Conservation (phyloP, 2,113 vertebrate genomes). For the Chionomys nivalis region DNA sequence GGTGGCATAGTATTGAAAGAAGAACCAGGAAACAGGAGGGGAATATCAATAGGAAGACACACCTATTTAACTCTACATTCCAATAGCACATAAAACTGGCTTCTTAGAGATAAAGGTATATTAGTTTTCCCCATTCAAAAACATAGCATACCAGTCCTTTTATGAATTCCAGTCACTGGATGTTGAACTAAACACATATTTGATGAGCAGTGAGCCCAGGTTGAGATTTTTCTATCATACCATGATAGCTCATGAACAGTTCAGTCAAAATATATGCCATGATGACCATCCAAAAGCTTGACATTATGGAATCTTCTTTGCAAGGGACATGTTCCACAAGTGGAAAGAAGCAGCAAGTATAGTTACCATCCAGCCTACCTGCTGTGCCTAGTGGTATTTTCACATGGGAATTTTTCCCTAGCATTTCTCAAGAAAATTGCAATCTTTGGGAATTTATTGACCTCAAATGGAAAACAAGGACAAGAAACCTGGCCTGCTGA, state of each 20-base stretch:
- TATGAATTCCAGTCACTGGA: background rate
- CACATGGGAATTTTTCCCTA: background rate
- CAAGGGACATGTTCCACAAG: background rate
- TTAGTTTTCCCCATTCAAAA: constrained; percentile 33
- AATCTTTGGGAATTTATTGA: background rate
- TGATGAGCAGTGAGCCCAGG: background rate
- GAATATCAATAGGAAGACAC: background rate
- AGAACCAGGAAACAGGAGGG: background rate
- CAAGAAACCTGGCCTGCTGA: background rate
- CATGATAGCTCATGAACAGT: background rate
- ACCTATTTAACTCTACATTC: background rate
- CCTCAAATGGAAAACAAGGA: background rate
- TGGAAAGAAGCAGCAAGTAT: background rate
- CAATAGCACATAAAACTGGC: background rate
- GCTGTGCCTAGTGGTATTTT: background rate
- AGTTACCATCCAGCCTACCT: background rate
- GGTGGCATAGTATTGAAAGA: background rate
- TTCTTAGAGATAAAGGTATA: background rate
- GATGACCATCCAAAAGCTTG: background rate
- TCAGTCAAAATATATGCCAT: constrained; percentile 11
- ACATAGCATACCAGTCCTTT: constrained; percentile 7
- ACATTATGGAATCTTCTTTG: background rate
- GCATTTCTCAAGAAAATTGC: constrained; percentile 33
- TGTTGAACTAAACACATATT: constrained; percentile 28
- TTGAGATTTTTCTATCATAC: background rate